Evolutionary conservation across 2,797 vertebrate genomes (phyloP).

Genomic region (Sebastes alutus): DNA sequence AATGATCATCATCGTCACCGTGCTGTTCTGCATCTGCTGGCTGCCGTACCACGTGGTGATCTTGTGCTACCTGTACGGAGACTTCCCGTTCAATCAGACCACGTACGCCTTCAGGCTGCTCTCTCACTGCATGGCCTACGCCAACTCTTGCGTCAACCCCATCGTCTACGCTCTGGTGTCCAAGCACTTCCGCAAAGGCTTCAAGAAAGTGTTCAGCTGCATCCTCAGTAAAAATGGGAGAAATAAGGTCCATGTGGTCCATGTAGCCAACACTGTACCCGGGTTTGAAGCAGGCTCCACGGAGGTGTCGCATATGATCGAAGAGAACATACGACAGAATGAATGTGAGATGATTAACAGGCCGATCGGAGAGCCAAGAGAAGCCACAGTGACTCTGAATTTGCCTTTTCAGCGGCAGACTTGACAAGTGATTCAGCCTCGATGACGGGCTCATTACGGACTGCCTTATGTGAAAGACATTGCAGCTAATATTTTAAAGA

Average conservation of each 20-base stretch:
- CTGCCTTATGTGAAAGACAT: slow-evolving; percentile 55
- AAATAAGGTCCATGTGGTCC: slow-evolving; percentile 86
- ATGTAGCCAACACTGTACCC: slow-evolving; percentile 83
- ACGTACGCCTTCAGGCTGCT: slow-evolving; percentile 90
- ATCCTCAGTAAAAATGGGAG: slow-evolving; percentile 85
- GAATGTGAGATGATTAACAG: slow-evolving; percentile 80
- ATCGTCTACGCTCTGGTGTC: slow-evolving; percentile 91
- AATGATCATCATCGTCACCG: slow-evolving; percentile 92
- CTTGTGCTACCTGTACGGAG: slow-evolving; percentile 88
- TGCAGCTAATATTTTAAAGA: background rate
- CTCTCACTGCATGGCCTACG: slow-evolving; percentile 93
- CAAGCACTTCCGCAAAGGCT: slow-evolving; percentile 92
- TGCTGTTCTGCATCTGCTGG: slow-evolving; percentile 93
- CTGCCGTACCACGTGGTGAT: slow-evolving; percentile 90
- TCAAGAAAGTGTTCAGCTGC: slow-evolving; percentile 92
- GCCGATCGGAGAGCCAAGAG: slow-evolving; percentile 68
- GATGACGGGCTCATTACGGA: slow-evolving; percentile 17
- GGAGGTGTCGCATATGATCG: slow-evolving; percentile 86
- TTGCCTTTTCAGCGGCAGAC: slow-evolving; percentile 79
- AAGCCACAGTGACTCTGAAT: slow-evolving; percentile 76
- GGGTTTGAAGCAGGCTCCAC: slow-evolving; percentile 86
- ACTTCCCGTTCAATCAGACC: slow-evolving; percentile 91
- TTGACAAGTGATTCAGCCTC: slow-evolving; percentile 48
- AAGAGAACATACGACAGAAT: slow-evolving; percentile 81
- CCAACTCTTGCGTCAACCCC: slow-evolving; percentile 93